Evolutionary conservation across 2,797 vertebrate species (phyloP).

Genomic region (Pogonophryne albipinna): DNA sequence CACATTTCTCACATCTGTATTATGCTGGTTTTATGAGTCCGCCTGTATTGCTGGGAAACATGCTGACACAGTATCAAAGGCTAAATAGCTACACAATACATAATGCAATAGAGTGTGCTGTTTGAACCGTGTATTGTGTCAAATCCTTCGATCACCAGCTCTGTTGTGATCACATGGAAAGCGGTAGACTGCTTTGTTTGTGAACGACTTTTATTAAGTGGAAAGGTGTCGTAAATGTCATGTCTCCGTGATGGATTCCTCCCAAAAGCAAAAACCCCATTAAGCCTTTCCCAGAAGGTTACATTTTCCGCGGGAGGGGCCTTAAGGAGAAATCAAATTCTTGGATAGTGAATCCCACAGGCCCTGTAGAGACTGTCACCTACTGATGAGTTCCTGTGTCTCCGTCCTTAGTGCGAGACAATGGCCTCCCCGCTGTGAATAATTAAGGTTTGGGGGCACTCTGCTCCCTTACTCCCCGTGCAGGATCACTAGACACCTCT

Average conservation of each 20-base stretch:
- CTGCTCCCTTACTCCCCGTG: slow-evolving; percentile 30
- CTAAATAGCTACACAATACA: slow-evolving; percentile 23
- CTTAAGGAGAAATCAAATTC: slow-evolving; percentile 62
- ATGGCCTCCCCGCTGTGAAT: slow-evolving; percentile 63
- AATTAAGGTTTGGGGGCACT: slow-evolving; percentile 62
- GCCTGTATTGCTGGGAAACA: not conserved
- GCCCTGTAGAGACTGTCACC: slow-evolving; percentile 58
- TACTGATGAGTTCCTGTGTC: slow-evolving; percentile 65
- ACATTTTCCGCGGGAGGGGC: slow-evolving; percentile 39
- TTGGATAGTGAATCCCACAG: slow-evolving; percentile 47
- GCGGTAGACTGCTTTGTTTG: slow-evolving; percentile 60
- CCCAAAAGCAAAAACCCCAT: slow-evolving; percentile 61
- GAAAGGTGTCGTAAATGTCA: slow-evolving; percentile 70
- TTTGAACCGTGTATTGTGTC: slow-evolving; percentile 33
- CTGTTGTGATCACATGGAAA: slow-evolving; percentile 21
- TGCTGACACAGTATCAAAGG: slow-evolving; percentile 28
- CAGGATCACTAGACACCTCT: slow-evolving; percentile 28
- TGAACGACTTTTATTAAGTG: slow-evolving; percentile 56
- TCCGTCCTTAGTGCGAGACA: slow-evolving; percentile 62
- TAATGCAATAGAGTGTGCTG: slow-evolving; percentile 7
- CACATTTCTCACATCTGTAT: slow-evolving; percentile 14
- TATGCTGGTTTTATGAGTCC: not conserved
- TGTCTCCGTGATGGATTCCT: slow-evolving; percentile 63
- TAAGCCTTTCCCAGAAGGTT: slow-evolving; percentile 65
- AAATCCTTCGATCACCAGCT: slow-evolving; percentile 28